Percentiles rank a stretch among this genome's conserved stretches.
phyloP scores from a whole-genome alignment of 2,797 vertebrate species.

The Picus viridis region DNA sequence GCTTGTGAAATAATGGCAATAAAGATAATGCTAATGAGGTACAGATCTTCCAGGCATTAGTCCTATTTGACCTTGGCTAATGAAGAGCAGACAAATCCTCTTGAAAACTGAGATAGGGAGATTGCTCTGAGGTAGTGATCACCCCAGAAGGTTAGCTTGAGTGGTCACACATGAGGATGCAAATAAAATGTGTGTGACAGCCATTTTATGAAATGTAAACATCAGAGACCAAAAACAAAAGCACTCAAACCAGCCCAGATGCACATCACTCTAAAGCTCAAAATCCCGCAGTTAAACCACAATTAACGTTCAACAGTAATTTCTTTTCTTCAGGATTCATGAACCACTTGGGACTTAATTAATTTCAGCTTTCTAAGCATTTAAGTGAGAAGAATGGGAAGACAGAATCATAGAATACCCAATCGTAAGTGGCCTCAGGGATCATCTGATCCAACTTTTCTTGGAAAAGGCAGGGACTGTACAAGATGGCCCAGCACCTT shows the following conservation, averaged over 20 bases:
- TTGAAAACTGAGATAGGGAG: not conserved
- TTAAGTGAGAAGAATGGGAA: not conserved
- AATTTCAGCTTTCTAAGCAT: not conserved
- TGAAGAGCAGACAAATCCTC: slow-evolving; percentile 5
- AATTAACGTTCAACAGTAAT: not conserved
- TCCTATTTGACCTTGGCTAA: slow-evolving; percentile 66
- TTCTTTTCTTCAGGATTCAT: not conserved
- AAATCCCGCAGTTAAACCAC: not conserved
- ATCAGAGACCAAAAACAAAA: not conserved
- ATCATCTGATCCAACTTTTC: not conserved
- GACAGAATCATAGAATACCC: not conserved
- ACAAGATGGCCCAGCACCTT: not conserved
- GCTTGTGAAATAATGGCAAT: slow-evolving; percentile 55
- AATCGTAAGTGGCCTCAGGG: not conserved
- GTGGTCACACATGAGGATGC: not conserved
- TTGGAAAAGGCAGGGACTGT: not conserved
- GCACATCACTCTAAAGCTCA: not conserved
- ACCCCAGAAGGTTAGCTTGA: not conserved
- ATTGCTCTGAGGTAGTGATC: not conserved
- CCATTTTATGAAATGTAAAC: not conserved
- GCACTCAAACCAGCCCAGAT: not conserved
- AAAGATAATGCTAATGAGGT: slow-evolving; percentile 63
- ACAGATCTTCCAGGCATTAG: slow-evolving; percentile 50
- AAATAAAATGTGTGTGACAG: not conserved
- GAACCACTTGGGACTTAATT: not conserved